Evolutionary conservation across 2,888 invertebrate genomes (phyloP).

Genomic region (Drosophila leonis): DNA sequence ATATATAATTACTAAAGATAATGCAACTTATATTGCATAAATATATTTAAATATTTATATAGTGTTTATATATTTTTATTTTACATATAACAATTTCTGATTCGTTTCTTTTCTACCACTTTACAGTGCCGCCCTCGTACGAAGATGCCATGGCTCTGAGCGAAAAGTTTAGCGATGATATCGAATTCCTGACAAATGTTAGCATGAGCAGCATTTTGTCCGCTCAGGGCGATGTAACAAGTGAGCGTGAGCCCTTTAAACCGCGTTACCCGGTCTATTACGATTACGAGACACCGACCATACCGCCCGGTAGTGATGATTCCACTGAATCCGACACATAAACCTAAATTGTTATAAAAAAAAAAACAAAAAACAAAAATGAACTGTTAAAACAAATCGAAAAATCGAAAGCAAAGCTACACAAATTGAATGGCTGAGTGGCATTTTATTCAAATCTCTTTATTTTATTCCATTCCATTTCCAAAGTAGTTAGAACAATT

Average conservation of each 20-base stretch:
- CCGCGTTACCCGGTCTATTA: constrained; percentile 85
- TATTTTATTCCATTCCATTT: constrained; percentile 62
- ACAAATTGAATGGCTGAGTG: constrained; percentile 75
- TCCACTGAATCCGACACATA: constrained; percentile 81
- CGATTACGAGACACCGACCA: constrained; percentile 84
- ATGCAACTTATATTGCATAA: neutral
- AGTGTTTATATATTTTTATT: neutral
- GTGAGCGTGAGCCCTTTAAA: constrained; percentile 83
- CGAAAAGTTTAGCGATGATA: constrained; percentile 84
- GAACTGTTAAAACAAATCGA: constrained; percentile 27
- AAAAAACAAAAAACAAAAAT: constrained; percentile 19
- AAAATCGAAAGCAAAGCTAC: constrained; percentile 43
- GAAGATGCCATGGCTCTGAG: constrained; percentile 85
- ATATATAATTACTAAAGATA: neutral
- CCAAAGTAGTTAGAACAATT: constrained; percentile 62
- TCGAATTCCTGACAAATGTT: constrained; percentile 82
- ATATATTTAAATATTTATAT: neutral
- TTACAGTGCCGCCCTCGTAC: constrained; percentile 84
- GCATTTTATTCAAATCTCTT: constrained; percentile 64
- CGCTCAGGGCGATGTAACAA: constrained; percentile 78
- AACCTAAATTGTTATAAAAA: constrained; percentile 59
- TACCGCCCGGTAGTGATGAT: constrained; percentile 86
- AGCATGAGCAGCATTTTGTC: constrained; percentile 84
- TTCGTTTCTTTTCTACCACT: neutral
- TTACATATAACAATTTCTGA: neutral